Evolutionary conservation across 2,797 vertebrate species (phyloP), one percentile per base, ranked within the genome.

Genomic region (Darevskia mixta): DNA sequence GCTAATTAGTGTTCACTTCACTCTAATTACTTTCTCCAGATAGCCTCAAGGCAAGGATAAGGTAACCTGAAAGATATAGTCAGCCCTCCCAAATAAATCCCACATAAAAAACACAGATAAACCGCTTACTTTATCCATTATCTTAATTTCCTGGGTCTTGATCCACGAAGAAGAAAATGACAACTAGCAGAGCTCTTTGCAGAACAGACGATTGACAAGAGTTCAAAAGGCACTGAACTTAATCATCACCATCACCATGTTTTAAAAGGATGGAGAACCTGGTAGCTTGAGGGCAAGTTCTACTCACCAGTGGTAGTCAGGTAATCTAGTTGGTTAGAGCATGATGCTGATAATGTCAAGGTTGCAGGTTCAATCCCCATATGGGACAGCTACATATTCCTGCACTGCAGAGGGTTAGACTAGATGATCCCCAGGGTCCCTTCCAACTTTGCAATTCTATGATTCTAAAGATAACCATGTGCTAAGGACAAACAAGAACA

Each of bases 21-120:
- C 43, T 76, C 38, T 87, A 82, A 82, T 87, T 87, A 82, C 41
- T 85, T 89, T 76, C 58, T 27, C 25, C 23, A 79, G 67, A 79
- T 8, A 88, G 69, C 69, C 58, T 45, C 29, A 82, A 61, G 61
- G 45, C n/a, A 76, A 81, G 71, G 55, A 80, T 66, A 64, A 66
- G n/a, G 55, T 88, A 49, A 75, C 9, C 29, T 77, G 41, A 79
- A 61, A 8, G 38, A 23, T 71, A 20, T 29, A 72, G 58, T 25
- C 27, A 25, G 23, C 67, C 38, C 25, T 86, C 32, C 43, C 27
- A 81, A 38, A 49, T 17, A 81, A 73, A 75, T 41, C 7, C 49
- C 5, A 80, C 35, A 25, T 58, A 25, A 9, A 72, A 29, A 82
- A 58, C 27, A 55, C 17, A 61, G 32, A 61, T 5, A 32, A 88